Evolutionary conservation across 2,113 vertebrate genomes (phyloP).

Genomic region (Triplophysa siluroides): DNA sequence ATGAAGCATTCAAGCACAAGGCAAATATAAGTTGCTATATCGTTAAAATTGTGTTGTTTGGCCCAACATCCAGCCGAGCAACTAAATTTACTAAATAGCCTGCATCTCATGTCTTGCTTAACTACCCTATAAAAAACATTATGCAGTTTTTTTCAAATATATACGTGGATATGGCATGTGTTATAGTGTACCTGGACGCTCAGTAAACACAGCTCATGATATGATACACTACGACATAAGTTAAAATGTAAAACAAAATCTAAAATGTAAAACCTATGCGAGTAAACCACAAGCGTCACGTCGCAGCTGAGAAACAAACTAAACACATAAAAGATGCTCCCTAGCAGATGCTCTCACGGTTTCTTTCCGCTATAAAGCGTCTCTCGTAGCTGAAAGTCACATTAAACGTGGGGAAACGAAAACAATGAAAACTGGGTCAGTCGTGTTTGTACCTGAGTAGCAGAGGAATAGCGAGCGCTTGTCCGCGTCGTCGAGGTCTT

Average conservation of each 20-base stretch:
- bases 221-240: not conserved
- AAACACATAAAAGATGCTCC: not conserved
- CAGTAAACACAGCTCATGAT: not conserved
- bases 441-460: conserved; percentile 86
- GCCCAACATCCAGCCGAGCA: no score
- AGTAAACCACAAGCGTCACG: not conserved
- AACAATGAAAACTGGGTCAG: conserved; percentile 49
- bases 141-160: no score
- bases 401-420: conserved; percentile 6
- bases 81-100: no score
- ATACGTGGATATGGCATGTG: not conserved
- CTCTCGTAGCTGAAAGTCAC: conserved; percentile 14
- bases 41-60: no score
- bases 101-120: no score
- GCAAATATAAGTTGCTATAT: no score
- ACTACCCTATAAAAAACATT: no score
- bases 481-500: conserved; percentile 94
- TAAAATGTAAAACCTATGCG: not conserved
- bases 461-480: conserved; percentile 96
- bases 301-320: not conserved
- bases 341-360: not conserved
- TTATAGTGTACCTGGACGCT: not conserved
- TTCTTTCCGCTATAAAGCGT: conserved; percentile 6
- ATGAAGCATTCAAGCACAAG: no score
- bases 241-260: not conserved